Percentiles rank a stretch among this genome's conserved stretches.
phyloP scores from a whole-genome alignment of 2,113 vertebrate genomes.

The Anas platyrhynchos region DNA sequence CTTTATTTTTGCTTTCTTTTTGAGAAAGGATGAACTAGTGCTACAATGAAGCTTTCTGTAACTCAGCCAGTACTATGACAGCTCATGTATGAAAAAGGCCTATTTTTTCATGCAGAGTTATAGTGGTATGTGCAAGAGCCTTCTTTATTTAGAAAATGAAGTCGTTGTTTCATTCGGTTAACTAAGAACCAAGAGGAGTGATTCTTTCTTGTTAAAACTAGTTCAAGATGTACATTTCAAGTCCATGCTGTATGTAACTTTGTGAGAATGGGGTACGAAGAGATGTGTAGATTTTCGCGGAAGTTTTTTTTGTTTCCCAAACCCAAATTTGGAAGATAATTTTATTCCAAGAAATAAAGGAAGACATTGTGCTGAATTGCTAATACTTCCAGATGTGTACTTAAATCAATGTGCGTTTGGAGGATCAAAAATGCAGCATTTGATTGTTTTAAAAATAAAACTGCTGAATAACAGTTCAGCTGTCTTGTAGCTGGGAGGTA shows the following conservation, averaged over 20 bases:
- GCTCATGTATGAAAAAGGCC: background rate
- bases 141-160: background rate
- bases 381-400: background rate
- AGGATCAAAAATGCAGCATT: background rate
- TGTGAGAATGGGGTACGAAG: background rate
- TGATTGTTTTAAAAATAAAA: background rate
- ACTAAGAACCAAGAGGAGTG: background rate
- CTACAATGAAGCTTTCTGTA: background rate
- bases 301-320: background rate
- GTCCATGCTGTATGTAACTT: background rate
- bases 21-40: background rate
- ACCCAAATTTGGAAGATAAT: background rate
- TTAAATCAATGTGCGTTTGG: background rate
- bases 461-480: background rate
- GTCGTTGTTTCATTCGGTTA: background rate
- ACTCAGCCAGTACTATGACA: background rate
- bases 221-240: background rate
- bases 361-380: background rate
- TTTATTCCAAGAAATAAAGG: background rate
- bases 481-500: background rate
- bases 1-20: background rate
- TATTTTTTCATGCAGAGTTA: background rate
- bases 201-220: background rate
- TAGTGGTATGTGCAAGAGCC: background rate
- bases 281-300: background rate